These are phyloP conservation scores for Apus apus DNA, from an alignment of 2,113 vertebrate genomes.

Conservation along the genomic window DNA sequence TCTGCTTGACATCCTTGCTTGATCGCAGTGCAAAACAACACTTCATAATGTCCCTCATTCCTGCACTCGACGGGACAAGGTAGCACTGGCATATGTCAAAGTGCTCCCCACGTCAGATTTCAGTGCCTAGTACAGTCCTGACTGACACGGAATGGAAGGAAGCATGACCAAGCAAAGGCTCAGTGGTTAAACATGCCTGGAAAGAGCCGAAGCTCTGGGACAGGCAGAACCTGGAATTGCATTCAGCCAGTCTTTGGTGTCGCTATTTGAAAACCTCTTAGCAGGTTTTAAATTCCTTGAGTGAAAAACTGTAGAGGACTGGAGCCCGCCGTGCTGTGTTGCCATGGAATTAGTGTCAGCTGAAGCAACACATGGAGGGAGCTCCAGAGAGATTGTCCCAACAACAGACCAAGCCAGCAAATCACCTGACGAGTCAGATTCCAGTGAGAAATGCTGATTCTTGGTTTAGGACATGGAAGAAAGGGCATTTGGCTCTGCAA, in stretches of 20 bases:
- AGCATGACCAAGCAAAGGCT: not conserved
- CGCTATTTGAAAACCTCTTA: not conserved
- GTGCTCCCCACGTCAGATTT: not conserved
- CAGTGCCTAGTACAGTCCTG: accelerated
- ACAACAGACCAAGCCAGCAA: not conserved
- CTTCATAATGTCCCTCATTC: not conserved
- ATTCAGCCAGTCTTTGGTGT: not conserved
- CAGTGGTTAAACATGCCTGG: not conserved
- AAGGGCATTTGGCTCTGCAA: too few species aligned
- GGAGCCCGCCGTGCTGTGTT: not conserved
- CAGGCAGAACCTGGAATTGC: not conserved
- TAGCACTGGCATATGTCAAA: not conserved
- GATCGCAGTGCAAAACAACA: not conserved
- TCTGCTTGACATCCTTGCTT: not conserved
- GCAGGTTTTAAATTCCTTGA: not conserved
- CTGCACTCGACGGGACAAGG: not conserved
- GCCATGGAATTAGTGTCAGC: too few species aligned
- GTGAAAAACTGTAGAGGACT: not conserved
- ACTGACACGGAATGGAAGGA: not conserved
- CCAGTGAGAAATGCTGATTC: not conserved
- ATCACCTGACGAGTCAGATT: too few species aligned
- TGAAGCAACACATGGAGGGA: accelerated
- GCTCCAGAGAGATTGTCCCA: not conserved
- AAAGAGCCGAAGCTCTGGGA: not conserved
- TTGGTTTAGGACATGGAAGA: too few species aligned